These are phyloP conservation scores for Leptoteleia sp. DNA, from an alignment of 1,140 invertebrate genomes.

Conservation along the genomic window DNA sequence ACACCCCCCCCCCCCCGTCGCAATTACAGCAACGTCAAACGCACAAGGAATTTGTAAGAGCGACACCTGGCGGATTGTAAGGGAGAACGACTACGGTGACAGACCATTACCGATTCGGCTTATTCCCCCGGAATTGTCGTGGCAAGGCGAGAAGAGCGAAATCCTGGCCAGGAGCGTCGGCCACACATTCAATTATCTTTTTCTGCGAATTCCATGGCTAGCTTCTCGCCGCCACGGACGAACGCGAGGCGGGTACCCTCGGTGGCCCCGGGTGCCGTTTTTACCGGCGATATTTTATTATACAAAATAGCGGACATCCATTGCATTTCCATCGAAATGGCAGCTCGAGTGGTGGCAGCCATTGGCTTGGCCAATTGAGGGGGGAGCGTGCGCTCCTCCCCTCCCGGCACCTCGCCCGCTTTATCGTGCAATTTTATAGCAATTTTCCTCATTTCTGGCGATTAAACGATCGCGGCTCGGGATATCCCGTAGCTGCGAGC, in stretches of 20 bases:
- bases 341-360: constrained; percentile 74
- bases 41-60: constrained; percentile 19
- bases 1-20: no score
- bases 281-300: constrained; percentile 77
- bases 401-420: constrained; percentile 66
- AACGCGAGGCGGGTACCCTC: constrained; percentile 64
- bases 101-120: constrained; percentile 6
- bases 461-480: constrained; percentile 76
- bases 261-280: constrained; percentile 68
- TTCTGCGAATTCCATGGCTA: constrained; percentile 57
- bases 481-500: constrained; percentile 67
- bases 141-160: constrained; percentile 1
- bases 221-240: constrained; percentile 49
- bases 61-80: constrained; percentile 4
- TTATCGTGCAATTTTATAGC: constrained; percentile 80
- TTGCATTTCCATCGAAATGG: constrained; percentile 80
- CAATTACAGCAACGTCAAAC: constrained; percentile 6
- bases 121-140: neutral
- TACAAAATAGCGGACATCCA: constrained; percentile 78
- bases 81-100: neutral
- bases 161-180: constrained; percentile 9
- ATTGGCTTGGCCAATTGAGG: constrained; percentile 67
- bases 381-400: constrained; percentile 56
- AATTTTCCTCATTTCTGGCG: constrained; percentile 80
- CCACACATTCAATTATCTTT: constrained; percentile 50